phyloP scores from a whole-genome alignment of 2,888 invertebrate genomes.

The Drosophila gaucha region DNA sequence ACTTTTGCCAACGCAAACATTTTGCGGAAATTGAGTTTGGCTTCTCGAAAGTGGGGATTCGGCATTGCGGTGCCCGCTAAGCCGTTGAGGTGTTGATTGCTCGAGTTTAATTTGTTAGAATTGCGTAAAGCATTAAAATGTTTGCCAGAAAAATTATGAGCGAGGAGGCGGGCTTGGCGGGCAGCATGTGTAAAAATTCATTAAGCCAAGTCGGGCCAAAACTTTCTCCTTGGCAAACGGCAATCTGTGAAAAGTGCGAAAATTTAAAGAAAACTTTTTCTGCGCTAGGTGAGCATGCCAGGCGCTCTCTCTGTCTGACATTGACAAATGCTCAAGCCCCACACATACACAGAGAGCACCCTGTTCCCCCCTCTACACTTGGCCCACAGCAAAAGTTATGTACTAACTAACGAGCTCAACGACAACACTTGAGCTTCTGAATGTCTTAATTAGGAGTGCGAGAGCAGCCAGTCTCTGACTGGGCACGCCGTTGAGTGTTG shows the following conservation, averaged over 20 bases:
- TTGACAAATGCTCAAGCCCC: conserved; percentile 56
- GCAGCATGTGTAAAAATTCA: conserved; percentile 69
- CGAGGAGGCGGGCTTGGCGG: neutral
- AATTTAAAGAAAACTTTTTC: conserved; percentile 75
- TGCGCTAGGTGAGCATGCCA: conserved; percentile 23
- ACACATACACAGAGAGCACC: neutral
- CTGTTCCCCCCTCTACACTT: conserved; percentile 6
- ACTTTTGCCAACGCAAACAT: conserved; percentile 54
- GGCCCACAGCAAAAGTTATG: conserved; percentile 75
- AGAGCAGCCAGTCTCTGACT: conserved; percentile 46
- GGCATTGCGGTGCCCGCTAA: conserved; percentile 15
- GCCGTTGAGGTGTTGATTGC: conserved; percentile 76
- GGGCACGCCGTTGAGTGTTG: conserved; percentile 64
- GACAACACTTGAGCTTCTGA: conserved; percentile 75
- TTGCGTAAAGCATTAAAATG: conserved; percentile 79
- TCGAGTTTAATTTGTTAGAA: conserved; percentile 77
- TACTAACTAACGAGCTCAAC: conserved; percentile 80
- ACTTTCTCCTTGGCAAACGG: conserved; percentile 63
- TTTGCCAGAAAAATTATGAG: conserved; percentile 72
- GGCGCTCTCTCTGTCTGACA: conserved; percentile 48
- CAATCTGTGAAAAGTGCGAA: conserved; percentile 73
- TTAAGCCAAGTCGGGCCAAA: conserved; percentile 58
- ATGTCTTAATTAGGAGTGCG: conserved; percentile 76
- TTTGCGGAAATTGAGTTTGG: conserved; percentile 75
- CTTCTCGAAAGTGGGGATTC: conserved; percentile 14